phyloP scores from a whole-genome alignment of 2,797 vertebrate species.

The Nyctibius grandis region DNA sequence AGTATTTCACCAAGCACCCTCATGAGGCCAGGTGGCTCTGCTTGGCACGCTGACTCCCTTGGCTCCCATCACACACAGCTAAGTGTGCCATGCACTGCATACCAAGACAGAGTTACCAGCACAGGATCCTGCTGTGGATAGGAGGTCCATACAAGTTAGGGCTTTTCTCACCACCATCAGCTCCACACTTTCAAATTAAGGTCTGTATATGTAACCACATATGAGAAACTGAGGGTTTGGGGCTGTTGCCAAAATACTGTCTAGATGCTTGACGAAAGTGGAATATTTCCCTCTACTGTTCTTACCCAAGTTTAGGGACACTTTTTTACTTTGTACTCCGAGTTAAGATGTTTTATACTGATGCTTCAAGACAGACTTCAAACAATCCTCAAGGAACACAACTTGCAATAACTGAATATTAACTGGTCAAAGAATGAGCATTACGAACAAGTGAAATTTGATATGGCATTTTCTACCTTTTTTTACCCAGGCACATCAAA shows the following conservation, averaged over 20 bases:
- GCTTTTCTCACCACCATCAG: neutral
- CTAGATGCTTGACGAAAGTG: neutral
- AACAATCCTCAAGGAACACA: neutral
- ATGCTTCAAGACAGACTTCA: neutral
- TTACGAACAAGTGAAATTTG: neutral
- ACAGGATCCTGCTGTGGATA: neutral
- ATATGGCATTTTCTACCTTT: neutral
- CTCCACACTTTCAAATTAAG: neutral
- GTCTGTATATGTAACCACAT: neutral
- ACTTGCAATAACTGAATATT: neutral
- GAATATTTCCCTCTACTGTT: neutral
- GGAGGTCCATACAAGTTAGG: neutral
- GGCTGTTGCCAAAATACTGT: neutral
- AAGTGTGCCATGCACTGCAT: rapidly evolving
- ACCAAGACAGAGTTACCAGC: neutral
- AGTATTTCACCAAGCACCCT: neutral
- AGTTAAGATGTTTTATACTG: neutral
- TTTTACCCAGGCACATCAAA: neutral
- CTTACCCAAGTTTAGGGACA: neutral
- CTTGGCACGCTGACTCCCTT: neutral
- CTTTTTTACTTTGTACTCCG: neutral
- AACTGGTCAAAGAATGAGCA: neutral
- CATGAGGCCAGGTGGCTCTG: neutral
- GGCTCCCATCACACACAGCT: neutral
- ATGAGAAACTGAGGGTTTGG: neutral